Evolutionary conservation across 2,888 invertebrate species (phyloP).

Genomic region (Callinectes sapidus): DNA sequence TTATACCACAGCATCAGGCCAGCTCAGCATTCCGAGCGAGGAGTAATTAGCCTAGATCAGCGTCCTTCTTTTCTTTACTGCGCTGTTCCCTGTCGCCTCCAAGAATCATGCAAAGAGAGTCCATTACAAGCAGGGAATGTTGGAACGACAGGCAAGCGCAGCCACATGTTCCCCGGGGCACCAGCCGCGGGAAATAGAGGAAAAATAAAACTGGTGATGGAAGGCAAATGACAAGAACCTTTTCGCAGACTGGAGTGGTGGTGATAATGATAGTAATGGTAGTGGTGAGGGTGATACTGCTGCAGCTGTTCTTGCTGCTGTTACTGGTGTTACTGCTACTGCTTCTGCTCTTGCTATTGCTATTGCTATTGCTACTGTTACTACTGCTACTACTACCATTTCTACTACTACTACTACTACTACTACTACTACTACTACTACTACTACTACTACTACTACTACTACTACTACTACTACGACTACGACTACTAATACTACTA

Average conservation of each 20-base stretch:
- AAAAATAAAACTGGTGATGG: slow-evolving; percentile 17
- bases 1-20: background rate
- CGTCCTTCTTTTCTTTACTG: background rate
- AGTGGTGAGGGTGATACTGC: background rate
- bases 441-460: background rate
- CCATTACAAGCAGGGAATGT: background rate
- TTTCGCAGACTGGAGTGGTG: background rate
- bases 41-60: background rate
- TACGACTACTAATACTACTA: background rate
- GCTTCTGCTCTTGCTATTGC: background rate
- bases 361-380: background rate
- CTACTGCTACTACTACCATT: background rate
- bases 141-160: background rate
- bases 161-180: background rate
- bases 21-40: background rate
- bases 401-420: background rate
- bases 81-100: background rate
- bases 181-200: slow-evolving; percentile 1
- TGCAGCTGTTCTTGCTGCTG: background rate
- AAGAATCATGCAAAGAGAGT: background rate
- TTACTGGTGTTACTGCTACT: background rate
- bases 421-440: slow-evolving; percentile 1
- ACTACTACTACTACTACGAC: background rate
- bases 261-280: background rate
- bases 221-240: slow-evolving; percentile 14